Percentiles rank a stretch among this genome's conserved stretches.
These are phyloP conservation scores for Tachypleus tridentatus DNA, from an alignment of 1,140 invertebrate species.

Conservation along the genomic window DNA sequence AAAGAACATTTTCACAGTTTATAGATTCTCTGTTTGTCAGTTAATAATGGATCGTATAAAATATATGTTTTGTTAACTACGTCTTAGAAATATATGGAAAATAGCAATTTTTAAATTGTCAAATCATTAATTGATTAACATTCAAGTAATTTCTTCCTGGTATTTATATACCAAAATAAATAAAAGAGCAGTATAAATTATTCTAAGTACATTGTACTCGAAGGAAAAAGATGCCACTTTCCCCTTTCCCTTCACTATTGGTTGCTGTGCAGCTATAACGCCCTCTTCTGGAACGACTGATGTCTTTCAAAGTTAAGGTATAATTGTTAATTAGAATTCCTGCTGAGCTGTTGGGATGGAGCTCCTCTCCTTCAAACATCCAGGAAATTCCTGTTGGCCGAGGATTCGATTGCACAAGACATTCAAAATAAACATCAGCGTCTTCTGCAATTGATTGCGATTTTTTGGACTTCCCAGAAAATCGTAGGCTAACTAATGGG, in stretches of 20 bases:
- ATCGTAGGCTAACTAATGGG: no score
- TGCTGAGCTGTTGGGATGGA: conserved; percentile 34
- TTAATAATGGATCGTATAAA: no score
- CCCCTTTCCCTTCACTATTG: conserved; percentile 76
- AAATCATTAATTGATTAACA: no score
- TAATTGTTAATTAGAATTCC: conserved; percentile 67
- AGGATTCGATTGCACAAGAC: conserved; percentile 74
- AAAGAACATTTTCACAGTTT: no score
- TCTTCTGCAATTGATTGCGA: conserved; percentile 35
- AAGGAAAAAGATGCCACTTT: conserved; percentile 64
- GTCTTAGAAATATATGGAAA: no score
- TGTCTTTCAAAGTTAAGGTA: conserved; percentile 35
- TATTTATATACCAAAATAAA: no score
- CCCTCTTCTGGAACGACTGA: conserved; percentile 28
- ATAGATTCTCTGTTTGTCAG: no score
- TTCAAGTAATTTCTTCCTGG: no score
- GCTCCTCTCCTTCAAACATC: conserved; percentile 52
- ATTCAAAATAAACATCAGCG: conserved; percentile 79
- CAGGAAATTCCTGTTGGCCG: conserved; percentile 64
- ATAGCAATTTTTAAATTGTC: no score
- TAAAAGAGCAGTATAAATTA: no score
- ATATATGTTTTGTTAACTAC: no score
- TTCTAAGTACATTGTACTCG: conserved; percentile 50
- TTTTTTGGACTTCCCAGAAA: no score
- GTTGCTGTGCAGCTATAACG: conserved; percentile 73